Conservation (phyloP, 2,113 vertebrate species). For the Anhinga rufa region DNA sequence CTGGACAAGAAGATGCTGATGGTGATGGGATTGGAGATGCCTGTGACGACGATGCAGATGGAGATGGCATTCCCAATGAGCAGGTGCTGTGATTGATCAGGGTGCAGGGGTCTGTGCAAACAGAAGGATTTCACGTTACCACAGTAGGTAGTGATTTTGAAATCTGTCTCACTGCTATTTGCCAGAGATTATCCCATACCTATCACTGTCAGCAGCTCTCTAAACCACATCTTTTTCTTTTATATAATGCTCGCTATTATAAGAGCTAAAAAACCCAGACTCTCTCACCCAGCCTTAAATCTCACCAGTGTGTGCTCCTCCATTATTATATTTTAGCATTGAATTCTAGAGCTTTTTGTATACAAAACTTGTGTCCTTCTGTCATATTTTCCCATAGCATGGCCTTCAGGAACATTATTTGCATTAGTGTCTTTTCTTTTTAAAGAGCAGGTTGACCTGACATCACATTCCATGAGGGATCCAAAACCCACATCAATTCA, state of each 20-base stretch:
- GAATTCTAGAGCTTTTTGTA: background rate
- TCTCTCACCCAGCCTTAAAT: background rate
- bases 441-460: background rate
- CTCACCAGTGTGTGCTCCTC: background rate
- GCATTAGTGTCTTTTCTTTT: background rate
- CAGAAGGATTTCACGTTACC: background rate
- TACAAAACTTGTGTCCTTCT: background rate
- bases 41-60: conserved; percentile 93
- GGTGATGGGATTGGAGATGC: conserved; percentile 86
- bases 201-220: background rate
- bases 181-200: background rate
- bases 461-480: background rate
- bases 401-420: background rate
- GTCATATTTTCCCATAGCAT: background rate
- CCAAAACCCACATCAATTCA: background rate
- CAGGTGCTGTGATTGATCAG: conserved; percentile 68
- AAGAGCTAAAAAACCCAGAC: background rate
- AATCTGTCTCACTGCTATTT: background rate
- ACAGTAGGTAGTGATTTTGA: background rate
- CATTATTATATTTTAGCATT: background rate
- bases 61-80: conserved; percentile 86
- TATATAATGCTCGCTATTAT: background rate
- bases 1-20: conserved; percentile 96
- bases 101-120: background rate
- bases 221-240: background rate